These are phyloP conservation scores for Nasonovia ribisnigri DNA, from an alignment of 2,888 invertebrate species.

Conservation along the genomic window DNA sequence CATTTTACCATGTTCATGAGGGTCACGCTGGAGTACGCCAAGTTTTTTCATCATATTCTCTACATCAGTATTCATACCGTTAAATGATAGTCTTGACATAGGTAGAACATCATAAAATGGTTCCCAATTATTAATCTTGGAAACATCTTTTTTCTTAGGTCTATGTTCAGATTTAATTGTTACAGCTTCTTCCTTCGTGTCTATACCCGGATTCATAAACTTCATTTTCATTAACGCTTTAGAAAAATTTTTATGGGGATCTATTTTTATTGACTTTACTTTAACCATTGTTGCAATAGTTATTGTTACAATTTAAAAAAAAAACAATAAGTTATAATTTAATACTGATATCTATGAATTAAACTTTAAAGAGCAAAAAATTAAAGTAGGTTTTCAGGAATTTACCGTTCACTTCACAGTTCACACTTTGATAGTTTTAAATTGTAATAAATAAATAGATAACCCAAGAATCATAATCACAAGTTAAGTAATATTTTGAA, in stretches of 20 bases:
- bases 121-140: constrained; percentile 54
- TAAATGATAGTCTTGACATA: constrained; percentile 49
- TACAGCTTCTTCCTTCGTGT: background rate
- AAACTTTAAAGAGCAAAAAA: background rate
- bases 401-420: too few relatives aligned
- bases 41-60: constrained; percentile 60
- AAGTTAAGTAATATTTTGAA: too few relatives aligned
- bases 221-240: constrained; percentile 60
- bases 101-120: constrained; percentile 56
- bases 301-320: background rate
- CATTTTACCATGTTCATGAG: constrained; percentile 59
- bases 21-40: constrained; percentile 50
- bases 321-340: background rate
- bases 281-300: constrained; percentile 38
- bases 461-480: too few relatives aligned
- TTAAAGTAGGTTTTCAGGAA: too few relatives aligned
- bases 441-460: too few relatives aligned
- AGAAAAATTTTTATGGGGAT: constrained; percentile 54
- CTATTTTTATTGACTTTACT: constrained; percentile 1
- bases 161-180: constrained; percentile 44
- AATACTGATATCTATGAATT: too few relatives aligned
- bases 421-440: too few relatives aligned
- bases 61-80: constrained; percentile 50
- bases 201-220: constrained; percentile 52
- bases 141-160: constrained; percentile 35